Evolutionary conservation across 2,797 vertebrate species (phyloP).

Genomic region (Lepilemur septentrionalis): DNA sequence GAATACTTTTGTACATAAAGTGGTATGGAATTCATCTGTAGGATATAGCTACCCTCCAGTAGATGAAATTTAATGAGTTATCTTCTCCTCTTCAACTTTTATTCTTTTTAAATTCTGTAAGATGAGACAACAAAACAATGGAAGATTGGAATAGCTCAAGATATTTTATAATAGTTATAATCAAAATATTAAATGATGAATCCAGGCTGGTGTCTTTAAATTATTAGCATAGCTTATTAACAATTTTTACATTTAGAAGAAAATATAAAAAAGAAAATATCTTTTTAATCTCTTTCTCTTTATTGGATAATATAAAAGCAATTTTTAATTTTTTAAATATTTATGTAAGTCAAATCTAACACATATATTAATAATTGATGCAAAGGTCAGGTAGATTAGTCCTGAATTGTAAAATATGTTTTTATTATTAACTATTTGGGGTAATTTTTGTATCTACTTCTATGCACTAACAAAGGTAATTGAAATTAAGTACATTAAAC

Average conservation of each 20-base stretch:
- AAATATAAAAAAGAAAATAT: constrained; percentile 6
- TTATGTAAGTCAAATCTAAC: background rate
- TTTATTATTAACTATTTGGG: background rate
- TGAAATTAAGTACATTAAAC: background rate
- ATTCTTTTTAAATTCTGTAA: constrained; percentile 18
- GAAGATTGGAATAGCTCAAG: background rate
- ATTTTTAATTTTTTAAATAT: background rate
- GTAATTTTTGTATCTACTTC: background rate
- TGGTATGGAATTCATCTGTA: background rate
- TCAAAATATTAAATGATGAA: constrained; percentile 23
- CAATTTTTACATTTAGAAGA: background rate
- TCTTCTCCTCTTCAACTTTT: background rate
- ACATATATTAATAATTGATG: background rate
- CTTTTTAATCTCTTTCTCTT: background rate
- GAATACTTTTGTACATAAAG: background rate
- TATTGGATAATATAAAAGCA: background rate
- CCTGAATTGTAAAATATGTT: background rate
- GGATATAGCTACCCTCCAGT: background rate
- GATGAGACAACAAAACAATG: background rate
- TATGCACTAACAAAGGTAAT: background rate
- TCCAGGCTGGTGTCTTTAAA: constrained; percentile 13
- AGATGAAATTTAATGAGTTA: background rate
- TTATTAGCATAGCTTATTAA: background rate
- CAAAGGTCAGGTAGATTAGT: constrained; percentile 9
- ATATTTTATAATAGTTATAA: background rate